Evolutionary conservation across 2,113 vertebrate genomes (phyloP), one percentile per base, ranked within the genome.

Genomic region (Baryphthengus martii): DNA sequence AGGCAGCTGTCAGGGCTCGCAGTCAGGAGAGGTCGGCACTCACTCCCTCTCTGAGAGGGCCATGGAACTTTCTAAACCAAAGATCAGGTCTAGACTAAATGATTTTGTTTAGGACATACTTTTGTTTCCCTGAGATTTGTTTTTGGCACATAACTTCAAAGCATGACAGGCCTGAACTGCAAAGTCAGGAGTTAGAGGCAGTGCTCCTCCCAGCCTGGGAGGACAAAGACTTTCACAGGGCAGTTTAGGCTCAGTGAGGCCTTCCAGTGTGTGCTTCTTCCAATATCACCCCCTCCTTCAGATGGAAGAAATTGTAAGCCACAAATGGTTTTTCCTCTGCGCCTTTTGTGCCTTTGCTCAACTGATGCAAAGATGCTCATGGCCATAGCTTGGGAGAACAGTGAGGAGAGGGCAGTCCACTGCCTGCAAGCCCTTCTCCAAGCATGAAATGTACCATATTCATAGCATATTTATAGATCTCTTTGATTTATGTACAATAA

Each of bases 401-500:
- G 19, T n/a, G 42, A 25, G 29, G 20, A 49, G 35, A 33, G 19
- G 59, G 44, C 67, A 81, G 50, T 50, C 35, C 67, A 9, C 56
- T 31, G 31, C 59, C 68, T 13, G 37, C 61, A 13, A 66, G 42
- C 44, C 20, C 55, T 74, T 61, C 20, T 50, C 50, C 24, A 3
- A 35, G 29, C 1, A 2, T 16, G 44, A 65, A 56, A 39, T 2
- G 5, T 21, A 37, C 18, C 2, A 0, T 18, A 13, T 37, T 42
- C 23, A 19, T 13, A 58, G 35, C 19, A 49, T 47, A n/a, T 13
- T 40, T 56, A 47, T 12, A 49, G 61, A 66, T 40, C 24, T 29
- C 23, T 21, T n/a, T 1, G 4, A 52, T 39, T 23, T 59, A 44
- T 12, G 10, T 72, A 58, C 50, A 58, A 52, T 20, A 45, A 25